Evolutionary conservation across 2,113 vertebrate genomes (phyloP), one percentile per base, ranked within the genome.

Genomic region (Heterotilapia buettikoferi): DNA sequence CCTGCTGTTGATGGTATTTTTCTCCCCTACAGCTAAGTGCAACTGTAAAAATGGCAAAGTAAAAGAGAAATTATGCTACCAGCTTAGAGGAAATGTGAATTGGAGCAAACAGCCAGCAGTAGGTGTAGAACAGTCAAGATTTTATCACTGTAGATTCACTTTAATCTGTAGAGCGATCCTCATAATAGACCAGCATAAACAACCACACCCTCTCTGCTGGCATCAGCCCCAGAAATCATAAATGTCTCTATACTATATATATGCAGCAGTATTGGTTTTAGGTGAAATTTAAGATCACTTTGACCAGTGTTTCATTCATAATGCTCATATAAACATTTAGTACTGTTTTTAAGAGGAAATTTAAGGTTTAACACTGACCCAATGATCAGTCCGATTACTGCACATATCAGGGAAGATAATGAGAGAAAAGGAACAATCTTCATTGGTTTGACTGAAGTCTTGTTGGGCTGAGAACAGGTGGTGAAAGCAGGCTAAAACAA

Each of bases 401-500:
- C 38, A 56, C 6, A 80, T 71, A 63, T 84, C 18, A 76, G n/a
- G 50, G 9, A 40, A 50, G 47, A 13, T n/a, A 59, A 26, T 14
- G n/a, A 86, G n/a, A 78, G 56, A 86, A 84, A 83, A 78, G 43
- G 59, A 50, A 29, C 38, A 18, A 13, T 71, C 45, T 87, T 92
- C 84, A 90, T 83, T 89, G 82, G 92, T 92, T 86, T 88, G 53
- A 90, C 84, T 61, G 12, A n/a, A 84, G 90, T 84, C 36, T 91
- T 87, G 81, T 86, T 61, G 84, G 83, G 57, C 80, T 61, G 38
- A 87, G 91, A 94, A 92, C 88, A 93, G 85, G 89, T 90, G 90
- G 88, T 94, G 90, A 93, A 92, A 92, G 82, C 81, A 92, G 89
- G 82, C 56, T 82, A 90, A 96, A 93, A 89, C 89, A 89, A 86